These are phyloP conservation scores for Crocuta crocuta DNA, from an alignment of 2,113 vertebrate species.

Conservation along the genomic window DNA sequence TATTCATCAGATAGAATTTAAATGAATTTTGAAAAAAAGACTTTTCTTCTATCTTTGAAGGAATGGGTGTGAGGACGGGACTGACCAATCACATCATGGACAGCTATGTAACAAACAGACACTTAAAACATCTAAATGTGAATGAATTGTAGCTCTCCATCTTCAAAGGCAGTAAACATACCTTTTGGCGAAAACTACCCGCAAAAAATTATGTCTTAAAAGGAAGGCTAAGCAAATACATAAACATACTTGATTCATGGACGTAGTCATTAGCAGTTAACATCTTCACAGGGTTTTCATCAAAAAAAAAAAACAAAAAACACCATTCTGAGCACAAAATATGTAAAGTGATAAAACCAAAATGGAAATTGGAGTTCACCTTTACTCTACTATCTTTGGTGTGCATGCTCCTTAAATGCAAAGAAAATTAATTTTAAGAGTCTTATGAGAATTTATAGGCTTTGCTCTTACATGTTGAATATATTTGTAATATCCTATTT, in stretches of 20 bases:
- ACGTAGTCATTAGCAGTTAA: neutral
- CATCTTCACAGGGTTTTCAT: neutral
- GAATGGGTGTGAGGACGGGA: neutral
- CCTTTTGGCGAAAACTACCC: neutral
- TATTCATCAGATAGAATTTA: neutral
- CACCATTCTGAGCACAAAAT: neutral
- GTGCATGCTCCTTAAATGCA: neutral
- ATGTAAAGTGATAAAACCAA: neutral
- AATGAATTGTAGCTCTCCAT: neutral
- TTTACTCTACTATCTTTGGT: neutral
- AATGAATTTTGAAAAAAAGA: neutral
- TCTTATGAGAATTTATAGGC: neutral
- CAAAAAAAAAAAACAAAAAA: neutral
- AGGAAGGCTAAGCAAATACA: neutral
- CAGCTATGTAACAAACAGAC: neutral
- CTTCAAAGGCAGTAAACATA: neutral
- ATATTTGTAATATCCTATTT: neutral
- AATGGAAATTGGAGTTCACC: neutral
- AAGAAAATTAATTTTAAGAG: slow-evolving; percentile 34
- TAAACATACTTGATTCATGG: neutral
- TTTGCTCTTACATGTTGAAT: slow-evolving; percentile 36
- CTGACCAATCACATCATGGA: neutral
- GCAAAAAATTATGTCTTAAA: neutral
- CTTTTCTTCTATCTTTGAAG: neutral
- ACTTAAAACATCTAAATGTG: neutral